Evolutionary conservation across 2,888 invertebrate species (phyloP), one percentile per base, ranked within the genome.

Genomic region (Muschampia plurimacula): DNA sequence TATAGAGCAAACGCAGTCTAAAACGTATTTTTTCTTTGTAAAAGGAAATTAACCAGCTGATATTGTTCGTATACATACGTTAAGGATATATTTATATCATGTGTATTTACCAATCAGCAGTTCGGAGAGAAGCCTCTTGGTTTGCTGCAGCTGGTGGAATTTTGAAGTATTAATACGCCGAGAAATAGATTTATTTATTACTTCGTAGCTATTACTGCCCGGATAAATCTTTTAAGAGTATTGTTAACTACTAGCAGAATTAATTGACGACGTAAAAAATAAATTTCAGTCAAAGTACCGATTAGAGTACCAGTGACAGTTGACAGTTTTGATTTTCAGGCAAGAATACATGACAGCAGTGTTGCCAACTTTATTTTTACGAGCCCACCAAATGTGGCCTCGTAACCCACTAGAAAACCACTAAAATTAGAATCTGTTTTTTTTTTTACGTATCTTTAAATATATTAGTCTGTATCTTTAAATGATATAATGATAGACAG

Each of bases 121-220:
- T 84, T 83, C 86, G 89, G 88, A 90, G 90, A 84, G 83, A 79
- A 76, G 86, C 83, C 79, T 84, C 87, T 80, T 86, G 85, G 80
- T 85, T 86, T 78, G 85, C 85, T 79, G 90, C 86, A 79, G 89
- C 90, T 80, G 91, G 90, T 85, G 90, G 91, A 91, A 91, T 91
- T 87, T 90, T 91, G 90, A 86, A 82, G 44, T 41, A 67, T 67
- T 52, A 10, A n/a, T 74, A 64, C 65, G 74, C 65, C 73, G 57
- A 46, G n/a, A 62, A 44, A 52, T 52, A 67, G 62, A 72, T 62
- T 22, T 72, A 66, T 52, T 36, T 15, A 9, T n/a, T 49, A 49
- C 66, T 57, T 57, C 5, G 49, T n/a, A 49, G 0, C 49, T 2
- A 3, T 49, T n/a, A 49, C 49, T n/a, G 5, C n/a, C 49, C n/a